Conservation (phyloP, 2,888 invertebrate species). For the Amphipyra berbera region DNA sequence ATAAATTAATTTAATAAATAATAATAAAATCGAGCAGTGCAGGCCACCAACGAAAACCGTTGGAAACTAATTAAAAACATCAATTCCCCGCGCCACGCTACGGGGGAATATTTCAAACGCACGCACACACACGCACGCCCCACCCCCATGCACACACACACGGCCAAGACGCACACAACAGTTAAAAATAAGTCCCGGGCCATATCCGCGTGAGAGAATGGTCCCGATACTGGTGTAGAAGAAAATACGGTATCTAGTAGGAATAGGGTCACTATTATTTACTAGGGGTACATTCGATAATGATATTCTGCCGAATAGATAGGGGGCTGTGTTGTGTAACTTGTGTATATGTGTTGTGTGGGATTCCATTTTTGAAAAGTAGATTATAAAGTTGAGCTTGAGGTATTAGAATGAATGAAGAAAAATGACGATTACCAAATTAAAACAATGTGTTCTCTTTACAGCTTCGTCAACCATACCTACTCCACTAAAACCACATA, state of each 20-base stretch:
- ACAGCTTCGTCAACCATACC: no score
- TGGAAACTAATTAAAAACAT: constrained; percentile 90
- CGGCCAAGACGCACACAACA: constrained; percentile 79
- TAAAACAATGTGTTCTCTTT: not conserved
- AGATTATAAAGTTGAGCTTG: not conserved
- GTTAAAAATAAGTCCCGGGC: constrained; percentile 86
- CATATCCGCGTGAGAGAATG: constrained; percentile 86
- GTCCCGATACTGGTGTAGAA: constrained; percentile 62
- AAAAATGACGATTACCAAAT: not conserved
- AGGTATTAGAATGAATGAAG: not conserved
- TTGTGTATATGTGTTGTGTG: not conserved
- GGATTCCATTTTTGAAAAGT: constrained; percentile 8
- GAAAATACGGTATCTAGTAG: constrained; percentile 67
- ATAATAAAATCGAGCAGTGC: constrained; percentile 76
- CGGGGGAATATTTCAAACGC: constrained; percentile 87
- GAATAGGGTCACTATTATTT: constrained; percentile 53
- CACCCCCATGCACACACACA: constrained; percentile 70
- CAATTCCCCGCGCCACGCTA: constrained; percentile 84
- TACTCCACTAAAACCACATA: not conserved
- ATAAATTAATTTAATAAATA: constrained; percentile 73
- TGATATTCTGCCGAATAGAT: constrained; percentile 46
- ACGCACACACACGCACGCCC: constrained; percentile 76
- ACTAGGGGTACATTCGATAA: constrained; percentile 49
- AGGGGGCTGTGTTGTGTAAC: constrained; percentile 20
- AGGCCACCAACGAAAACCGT: constrained; percentile 85